phyloP scores from a whole-genome alignment of 92 coral and sea anemone genomes.

The Umimayanthus chanpuru region DNA sequence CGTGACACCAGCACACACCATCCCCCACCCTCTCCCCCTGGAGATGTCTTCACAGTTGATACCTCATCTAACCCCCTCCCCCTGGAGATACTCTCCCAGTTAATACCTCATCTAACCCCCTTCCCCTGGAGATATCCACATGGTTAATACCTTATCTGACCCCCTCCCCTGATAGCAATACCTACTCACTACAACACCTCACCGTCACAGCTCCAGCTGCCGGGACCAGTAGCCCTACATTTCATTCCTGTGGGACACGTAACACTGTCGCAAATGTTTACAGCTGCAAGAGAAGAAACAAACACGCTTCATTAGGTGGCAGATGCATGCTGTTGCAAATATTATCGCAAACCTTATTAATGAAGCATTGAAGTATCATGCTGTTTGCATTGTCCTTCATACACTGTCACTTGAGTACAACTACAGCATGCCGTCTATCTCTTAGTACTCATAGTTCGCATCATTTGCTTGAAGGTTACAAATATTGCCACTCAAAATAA shows the following conservation, averaged over 20 bases:
- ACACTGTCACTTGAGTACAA: too few relatives aligned
- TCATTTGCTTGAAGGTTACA: too few relatives aligned
- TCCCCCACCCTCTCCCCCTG: too few relatives aligned
- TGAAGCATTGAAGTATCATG: background rate
- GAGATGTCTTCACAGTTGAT: too few relatives aligned
- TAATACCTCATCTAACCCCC: too few relatives aligned
- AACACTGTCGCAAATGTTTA: background rate
- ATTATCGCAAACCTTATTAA: background rate
- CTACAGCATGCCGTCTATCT: too few relatives aligned
- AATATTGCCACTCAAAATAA: too few relatives aligned
- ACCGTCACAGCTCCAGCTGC: slow-evolving; percentile 30
- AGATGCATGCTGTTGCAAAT: background rate
- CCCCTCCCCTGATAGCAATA: background rate
- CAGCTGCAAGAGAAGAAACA: background rate
- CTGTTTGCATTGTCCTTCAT: too few relatives aligned
- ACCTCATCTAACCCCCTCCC: background rate
- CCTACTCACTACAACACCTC: background rate
- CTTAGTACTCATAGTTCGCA: too few relatives aligned
- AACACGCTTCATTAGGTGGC: background rate
- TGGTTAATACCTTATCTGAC: background rate
- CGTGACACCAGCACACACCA: too few relatives aligned
- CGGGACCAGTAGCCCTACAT: slow-evolving; percentile 1
- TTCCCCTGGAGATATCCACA: too few relatives aligned
- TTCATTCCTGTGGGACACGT: slow-evolving; percentile 26
- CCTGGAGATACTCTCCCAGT: too few relatives aligned